Percentiles rank a stretch among this genome's conserved stretches.
phyloP scores from a whole-genome alignment of 2,888 invertebrate genomes.

The Microplitis deprimator region DNA sequence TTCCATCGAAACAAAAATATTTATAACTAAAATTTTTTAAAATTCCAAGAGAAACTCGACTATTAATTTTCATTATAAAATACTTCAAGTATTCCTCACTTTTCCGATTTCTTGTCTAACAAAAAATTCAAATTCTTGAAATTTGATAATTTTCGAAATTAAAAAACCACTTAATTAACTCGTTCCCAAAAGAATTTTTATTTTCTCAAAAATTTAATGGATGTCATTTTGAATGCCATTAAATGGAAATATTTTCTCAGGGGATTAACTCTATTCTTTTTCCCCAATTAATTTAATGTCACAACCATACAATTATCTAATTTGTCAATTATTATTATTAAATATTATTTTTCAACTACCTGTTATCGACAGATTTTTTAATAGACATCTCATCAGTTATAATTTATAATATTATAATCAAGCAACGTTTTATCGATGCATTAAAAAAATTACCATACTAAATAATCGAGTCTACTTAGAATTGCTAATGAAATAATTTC shows the following conservation, averaged over 20 bases:
- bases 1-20: no score
- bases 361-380: background rate
- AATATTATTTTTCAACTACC: background rate
- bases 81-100: no score
- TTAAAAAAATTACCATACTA: constrained; percentile 53
- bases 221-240: background rate
- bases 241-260: background rate
- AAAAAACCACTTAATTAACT: no score
- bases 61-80: no score
- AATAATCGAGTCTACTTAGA: constrained; percentile 26
- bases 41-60: no score
- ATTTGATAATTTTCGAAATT: no score
- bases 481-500: constrained; percentile 28
- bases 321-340: background rate
- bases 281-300: background rate
- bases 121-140: no score
- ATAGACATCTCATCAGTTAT: constrained; percentile 21
- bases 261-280: no score
- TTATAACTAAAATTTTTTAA: no score
- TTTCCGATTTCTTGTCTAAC: no score
- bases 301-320: background rate
- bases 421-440: constrained; percentile 51
- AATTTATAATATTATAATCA: constrained; percentile 26
- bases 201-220: background rate
- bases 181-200: no score